phyloP scores from a whole-genome alignment of 2,888 invertebrate species.

The Tipula unca region DNA sequence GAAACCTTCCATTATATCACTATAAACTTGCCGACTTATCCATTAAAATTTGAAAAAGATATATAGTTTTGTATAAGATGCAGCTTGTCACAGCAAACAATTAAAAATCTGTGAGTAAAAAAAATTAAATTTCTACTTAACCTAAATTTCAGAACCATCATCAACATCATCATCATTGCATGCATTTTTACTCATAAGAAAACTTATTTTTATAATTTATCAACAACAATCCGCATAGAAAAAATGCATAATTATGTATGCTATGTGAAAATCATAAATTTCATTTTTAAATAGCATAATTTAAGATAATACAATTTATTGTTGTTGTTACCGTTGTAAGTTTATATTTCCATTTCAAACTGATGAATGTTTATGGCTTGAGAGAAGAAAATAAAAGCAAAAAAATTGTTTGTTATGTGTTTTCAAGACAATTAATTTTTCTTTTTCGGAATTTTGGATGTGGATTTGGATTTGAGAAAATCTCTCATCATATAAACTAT shows the following conservation, averaged over 20 bases:
- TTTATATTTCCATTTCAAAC: neutral
- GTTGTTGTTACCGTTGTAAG: neutral
- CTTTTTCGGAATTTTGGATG: neutral
- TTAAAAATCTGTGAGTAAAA: neutral
- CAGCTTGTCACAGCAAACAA: neutral
- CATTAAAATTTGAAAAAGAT: too few relatives aligned
- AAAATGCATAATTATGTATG: neutral
- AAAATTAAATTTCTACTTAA: neutral
- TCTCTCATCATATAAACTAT: neutral
- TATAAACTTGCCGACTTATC: too few relatives aligned
- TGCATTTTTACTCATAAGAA: neutral
- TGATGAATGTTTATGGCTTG: neutral
- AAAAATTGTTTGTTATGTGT: neutral
- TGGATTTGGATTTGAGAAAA: neutral
- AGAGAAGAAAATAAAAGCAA: neutral
- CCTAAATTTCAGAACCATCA: neutral
- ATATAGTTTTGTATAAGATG: too few relatives aligned
- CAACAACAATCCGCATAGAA: neutral
- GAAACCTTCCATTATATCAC: too few relatives aligned
- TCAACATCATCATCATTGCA: neutral
- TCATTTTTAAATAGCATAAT: neutral
- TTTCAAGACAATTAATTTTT: neutral
- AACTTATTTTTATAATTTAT: neutral
- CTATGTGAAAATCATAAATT: neutral
- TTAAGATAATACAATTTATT: neutral